Conservation (phyloP, 2,888 invertebrate species). For the Lasioglossum oenotherae region DNA sequence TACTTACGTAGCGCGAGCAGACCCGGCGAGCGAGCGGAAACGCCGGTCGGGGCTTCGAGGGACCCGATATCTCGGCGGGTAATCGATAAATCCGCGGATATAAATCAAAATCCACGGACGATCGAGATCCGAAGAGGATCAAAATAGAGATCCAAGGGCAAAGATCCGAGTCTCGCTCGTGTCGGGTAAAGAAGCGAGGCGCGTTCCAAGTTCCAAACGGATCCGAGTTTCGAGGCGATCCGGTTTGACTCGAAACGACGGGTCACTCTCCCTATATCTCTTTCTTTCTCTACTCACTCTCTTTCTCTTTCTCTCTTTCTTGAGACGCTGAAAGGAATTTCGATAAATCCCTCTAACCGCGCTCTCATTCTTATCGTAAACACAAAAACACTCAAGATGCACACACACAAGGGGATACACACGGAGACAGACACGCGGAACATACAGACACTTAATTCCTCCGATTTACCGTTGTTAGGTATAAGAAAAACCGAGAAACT, state of each 20-base stretch:
- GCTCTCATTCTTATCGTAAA: conserved; percentile 15
- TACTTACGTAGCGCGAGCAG: not conserved
- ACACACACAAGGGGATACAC: not conserved
- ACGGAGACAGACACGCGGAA: not conserved
- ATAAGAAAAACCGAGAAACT: conserved; percentile 66
- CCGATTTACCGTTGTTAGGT: conserved; percentile 65
- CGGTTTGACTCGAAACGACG: not conserved
- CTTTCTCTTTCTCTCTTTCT: not conserved
- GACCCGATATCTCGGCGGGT: not conserved
- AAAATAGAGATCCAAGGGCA: not conserved
- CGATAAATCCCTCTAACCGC: not conserved
- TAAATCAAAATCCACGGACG: too few species aligned
- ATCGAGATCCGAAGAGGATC: not conserved
- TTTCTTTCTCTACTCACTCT: not conserved
- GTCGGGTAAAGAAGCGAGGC: not conserved
- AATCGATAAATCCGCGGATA: too few species aligned
- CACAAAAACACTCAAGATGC: not conserved
- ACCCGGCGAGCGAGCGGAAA: not conserved
- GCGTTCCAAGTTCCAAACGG: not conserved
- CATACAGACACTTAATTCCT: conserved; percentile 37
- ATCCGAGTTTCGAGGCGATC: not conserved
- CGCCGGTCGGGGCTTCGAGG: not conserved
- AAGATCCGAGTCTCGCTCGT: not conserved
- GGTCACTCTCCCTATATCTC: not conserved
- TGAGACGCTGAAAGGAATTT: not conserved